Evolutionary conservation across 2,888 invertebrate genomes (phyloP).

Genomic region (Fragum fragum): DNA sequence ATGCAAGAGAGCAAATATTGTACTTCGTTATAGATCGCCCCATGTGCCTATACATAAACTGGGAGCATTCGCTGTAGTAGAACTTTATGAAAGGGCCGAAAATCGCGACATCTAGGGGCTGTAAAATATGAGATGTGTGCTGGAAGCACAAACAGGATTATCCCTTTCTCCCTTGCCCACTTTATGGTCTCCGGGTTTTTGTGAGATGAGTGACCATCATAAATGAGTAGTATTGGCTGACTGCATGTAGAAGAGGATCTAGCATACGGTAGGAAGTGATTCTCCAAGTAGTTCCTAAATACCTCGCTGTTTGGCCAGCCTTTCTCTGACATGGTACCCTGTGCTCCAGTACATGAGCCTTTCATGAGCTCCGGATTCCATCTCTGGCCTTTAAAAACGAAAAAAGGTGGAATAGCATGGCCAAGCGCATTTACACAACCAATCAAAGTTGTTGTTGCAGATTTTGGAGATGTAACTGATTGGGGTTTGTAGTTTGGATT

Average conservation of each 20-base stretch:
- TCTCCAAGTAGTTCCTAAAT: slow-evolving; percentile 36
- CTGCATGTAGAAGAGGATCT: background rate
- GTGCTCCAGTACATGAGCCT: slow-evolving; percentile 30
- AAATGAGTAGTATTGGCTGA: slow-evolving; percentile 22
- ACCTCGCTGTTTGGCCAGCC: slow-evolving; percentile 38
- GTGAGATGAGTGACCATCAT: slow-evolving; percentile 41
- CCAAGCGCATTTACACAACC: slow-evolving; percentile 50
- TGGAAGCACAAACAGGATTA: slow-evolving; percentile 4
- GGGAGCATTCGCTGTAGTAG: slow-evolving; percentile 42
- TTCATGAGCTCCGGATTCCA: slow-evolving; percentile 32
- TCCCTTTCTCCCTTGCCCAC: slow-evolving; percentile 33
- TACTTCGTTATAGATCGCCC: slow-evolving; percentile 42
- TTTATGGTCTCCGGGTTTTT: slow-evolving; percentile 34
- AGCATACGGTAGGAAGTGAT: slow-evolving; percentile 34
- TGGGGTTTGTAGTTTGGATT: slow-evolving; percentile 29
- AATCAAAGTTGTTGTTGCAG: slow-evolving; percentile 42
- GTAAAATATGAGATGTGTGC: slow-evolving; percentile 11
- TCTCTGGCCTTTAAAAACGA: slow-evolving; percentile 46
- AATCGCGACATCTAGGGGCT: slow-evolving; percentile 45
- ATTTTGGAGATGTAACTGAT: slow-evolving; percentile 36
- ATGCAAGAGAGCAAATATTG: slow-evolving; percentile 38
- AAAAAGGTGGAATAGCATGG: slow-evolving; percentile 29
- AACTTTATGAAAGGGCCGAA: slow-evolving; percentile 48
- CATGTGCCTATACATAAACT: slow-evolving; percentile 37
- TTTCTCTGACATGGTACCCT: slow-evolving; percentile 31